Conservation (phyloP, 2,888 invertebrate species). For the Synanthedon vespiformis region DNA sequence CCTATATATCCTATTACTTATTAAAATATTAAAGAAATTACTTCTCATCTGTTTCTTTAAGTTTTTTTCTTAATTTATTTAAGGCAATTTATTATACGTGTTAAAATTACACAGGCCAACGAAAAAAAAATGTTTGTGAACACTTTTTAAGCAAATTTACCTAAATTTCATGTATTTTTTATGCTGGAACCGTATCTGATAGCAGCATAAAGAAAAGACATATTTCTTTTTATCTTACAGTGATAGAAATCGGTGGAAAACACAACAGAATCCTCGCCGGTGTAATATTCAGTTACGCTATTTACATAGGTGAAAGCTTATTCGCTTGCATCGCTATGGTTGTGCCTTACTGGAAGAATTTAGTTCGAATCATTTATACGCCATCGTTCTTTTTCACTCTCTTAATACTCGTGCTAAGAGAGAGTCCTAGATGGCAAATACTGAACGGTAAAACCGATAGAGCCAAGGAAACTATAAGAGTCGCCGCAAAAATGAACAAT, state of each 20-base stretch:
- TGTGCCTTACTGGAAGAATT: slow-evolving; percentile 42
- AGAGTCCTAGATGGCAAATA: slow-evolving; percentile 53
- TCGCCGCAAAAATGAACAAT: slow-evolving; percentile 35
- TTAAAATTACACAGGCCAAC: too few species aligned
- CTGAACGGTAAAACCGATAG: slow-evolving; percentile 35
- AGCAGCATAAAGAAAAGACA: too few species aligned
- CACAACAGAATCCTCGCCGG: slow-evolving; percentile 37
- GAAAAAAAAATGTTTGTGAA: too few species aligned
- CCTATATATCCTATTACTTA: too few species aligned
- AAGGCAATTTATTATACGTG: too few species aligned
- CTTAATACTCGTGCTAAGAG: slow-evolving; percentile 30
- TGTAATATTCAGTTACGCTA: slow-evolving; percentile 36
- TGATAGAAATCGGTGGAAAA: slow-evolving; percentile 43
- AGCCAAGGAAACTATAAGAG: slow-evolving; percentile 30
- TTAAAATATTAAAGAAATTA: too few species aligned
- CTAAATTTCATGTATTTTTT: too few species aligned
- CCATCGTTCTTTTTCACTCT: slow-evolving; percentile 35
- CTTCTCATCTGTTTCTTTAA: too few species aligned
- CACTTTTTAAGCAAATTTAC: too few species aligned
- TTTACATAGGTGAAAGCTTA: slow-evolving; percentile 40
- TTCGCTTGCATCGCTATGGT: slow-evolving; percentile 45
- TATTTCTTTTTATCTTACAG: slow-evolving; percentile 31
- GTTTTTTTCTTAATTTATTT: too few species aligned
- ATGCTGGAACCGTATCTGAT: too few species aligned
- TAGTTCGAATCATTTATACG: slow-evolving; percentile 38